These are phyloP conservation scores for Epistrophe grossulariae DNA, from an alignment of 2,888 invertebrate species.

Conservation along the genomic window DNA sequence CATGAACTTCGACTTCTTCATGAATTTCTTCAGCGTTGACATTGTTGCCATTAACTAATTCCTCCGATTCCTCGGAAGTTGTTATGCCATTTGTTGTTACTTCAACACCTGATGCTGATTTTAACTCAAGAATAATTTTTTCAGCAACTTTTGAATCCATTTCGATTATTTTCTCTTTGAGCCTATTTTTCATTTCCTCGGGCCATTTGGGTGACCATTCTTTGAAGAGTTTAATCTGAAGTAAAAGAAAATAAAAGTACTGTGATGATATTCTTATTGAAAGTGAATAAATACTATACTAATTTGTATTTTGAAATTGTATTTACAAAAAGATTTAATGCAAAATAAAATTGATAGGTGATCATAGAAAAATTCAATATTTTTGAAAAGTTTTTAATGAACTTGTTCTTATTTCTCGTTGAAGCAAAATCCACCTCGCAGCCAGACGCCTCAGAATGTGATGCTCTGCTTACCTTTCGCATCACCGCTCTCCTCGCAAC, in stretches of 20 bases:
- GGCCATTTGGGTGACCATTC: slow-evolving; percentile 94
- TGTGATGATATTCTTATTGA: no score
- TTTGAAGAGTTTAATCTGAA: slow-evolving; percentile 91
- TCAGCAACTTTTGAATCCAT: slow-evolving; percentile 89
- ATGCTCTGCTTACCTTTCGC: no score
- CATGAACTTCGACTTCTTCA: slow-evolving; percentile 73
- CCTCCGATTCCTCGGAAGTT: slow-evolving; percentile 50
- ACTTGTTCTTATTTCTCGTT: no score
- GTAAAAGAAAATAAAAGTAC: not conserved
- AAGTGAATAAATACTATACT: no score
- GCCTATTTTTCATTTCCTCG: slow-evolving; percentile 88
- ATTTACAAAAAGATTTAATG: no score
- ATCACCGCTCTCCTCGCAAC: no score
- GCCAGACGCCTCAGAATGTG: no score
- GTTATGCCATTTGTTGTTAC: slow-evolving; percentile 68
- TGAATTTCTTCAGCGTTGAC: slow-evolving; percentile 78
- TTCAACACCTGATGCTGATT: slow-evolving; percentile 63
- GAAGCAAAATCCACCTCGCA: no score
- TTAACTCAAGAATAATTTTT: slow-evolving; percentile 86
- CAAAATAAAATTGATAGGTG: no score
- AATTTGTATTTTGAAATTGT: no score
- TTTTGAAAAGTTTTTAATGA: no score
- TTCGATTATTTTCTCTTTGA: slow-evolving; percentile 89
- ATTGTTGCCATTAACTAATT: slow-evolving; percentile 77
- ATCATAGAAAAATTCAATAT: no score